Evolutionary conservation across 1,140 invertebrate species (phyloP).

Genomic region (Tribolium castaneum): DNA sequence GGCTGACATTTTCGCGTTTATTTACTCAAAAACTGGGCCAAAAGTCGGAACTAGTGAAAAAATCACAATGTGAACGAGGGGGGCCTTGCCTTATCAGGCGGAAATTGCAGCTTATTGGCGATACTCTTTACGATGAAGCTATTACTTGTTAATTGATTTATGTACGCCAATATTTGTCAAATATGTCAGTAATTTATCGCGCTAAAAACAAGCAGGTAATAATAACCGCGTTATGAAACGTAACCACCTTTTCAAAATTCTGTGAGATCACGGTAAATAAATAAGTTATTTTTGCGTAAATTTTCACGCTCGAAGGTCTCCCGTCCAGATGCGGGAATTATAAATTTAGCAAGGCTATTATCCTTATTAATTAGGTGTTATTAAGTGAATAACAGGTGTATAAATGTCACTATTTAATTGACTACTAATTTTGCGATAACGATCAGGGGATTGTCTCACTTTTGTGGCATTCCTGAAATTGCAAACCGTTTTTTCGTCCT

Average conservation of each 20-base stretch:
- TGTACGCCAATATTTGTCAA: slow-evolving; percentile 6
- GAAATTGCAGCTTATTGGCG: not conserved
- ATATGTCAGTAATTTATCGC: slow-evolving; percentile 19
- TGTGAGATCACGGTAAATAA: slow-evolving; percentile 19
- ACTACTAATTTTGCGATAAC: not conserved
- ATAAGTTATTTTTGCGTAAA: slow-evolving; percentile 25
- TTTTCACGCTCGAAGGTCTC: slow-evolving; percentile 21
- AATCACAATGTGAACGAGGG: not conserved
- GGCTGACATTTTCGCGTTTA: slow-evolving; percentile 6
- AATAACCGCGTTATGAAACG: slow-evolving; percentile 6
- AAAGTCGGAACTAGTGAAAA: not conserved
- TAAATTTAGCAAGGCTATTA: slow-evolving; percentile 31
- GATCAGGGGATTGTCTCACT: not conserved
- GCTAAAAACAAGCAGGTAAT: slow-evolving; percentile 17
- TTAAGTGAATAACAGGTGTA: slow-evolving; percentile 13
- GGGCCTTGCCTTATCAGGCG: not conserved
- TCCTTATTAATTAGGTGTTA: slow-evolving; percentile 18
- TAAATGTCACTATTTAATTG: slow-evolving; percentile 23
- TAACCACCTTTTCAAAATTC: slow-evolving; percentile 17
- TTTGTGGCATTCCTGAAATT: not conserved
- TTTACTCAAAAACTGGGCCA: not conserved
- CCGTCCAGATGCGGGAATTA: slow-evolving; percentile 6
- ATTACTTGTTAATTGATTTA: slow-evolving; percentile 26
- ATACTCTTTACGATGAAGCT: slow-evolving; percentile 12
- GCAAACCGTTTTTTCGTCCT: not conserved